Percentiles rank a stretch among this genome's conserved stretches.
These are phyloP conservation scores for Perca schrenkii DNA, from an alignment of 2,113 vertebrate species.

Conservation along the genomic window DNA sequence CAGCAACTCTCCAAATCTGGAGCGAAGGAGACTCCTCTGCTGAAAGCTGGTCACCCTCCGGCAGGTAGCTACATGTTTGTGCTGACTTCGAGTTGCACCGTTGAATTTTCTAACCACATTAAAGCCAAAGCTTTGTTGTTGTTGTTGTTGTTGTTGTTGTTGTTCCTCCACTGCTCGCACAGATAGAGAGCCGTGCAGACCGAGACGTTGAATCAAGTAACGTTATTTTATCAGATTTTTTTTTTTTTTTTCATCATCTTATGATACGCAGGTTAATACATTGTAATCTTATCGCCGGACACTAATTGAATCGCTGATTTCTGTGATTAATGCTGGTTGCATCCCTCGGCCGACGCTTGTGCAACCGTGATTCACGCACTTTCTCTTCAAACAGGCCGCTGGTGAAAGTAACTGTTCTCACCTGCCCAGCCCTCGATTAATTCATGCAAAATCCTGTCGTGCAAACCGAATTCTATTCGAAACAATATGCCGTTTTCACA, in stretches of 20 bases:
- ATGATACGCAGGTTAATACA: not conserved
- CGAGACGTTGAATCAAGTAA: not conserved
- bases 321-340: not conserved
- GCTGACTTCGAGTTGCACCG: accelerated
- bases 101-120: too few species aligned
- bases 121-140: conserved; percentile 13
- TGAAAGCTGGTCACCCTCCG: conserved; percentile 83
- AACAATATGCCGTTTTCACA: too few species aligned
- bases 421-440: not conserved
- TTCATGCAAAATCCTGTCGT: not conserved
- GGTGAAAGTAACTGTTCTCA: conserved; percentile 31
- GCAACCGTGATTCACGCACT: not conserved
- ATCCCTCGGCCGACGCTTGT: not conserved
- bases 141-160: conserved; percentile 31
- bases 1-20: conserved; percentile 74
- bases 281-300: accelerated
- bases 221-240: not conserved
- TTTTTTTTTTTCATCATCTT: too few species aligned
- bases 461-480: not conserved
- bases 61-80: conserved; percentile 74
- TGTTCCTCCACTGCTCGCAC: conserved; percentile 8
- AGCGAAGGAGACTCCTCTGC: conserved; percentile 43
- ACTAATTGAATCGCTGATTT: not conserved
- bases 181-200: not conserved
- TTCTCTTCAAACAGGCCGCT: not conserved